Conservation (phyloP, 2,113 vertebrate genomes). For the Aix galericulata region DNA sequence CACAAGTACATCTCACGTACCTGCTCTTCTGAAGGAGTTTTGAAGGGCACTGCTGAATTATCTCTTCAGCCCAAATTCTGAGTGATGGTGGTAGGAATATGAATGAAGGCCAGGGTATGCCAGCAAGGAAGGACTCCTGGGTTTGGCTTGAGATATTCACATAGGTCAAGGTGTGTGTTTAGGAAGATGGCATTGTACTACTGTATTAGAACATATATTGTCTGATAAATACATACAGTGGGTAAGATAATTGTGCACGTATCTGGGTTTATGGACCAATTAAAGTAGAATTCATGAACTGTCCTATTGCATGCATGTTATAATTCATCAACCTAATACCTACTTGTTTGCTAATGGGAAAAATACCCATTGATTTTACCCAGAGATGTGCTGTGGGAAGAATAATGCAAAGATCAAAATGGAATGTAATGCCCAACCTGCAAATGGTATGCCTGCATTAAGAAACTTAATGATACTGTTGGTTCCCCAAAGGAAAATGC, state of each 20-base stretch:
- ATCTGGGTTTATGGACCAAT: background rate
- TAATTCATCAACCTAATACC: background rate
- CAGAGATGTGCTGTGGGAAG: background rate
- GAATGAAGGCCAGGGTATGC: no score
- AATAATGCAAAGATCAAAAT: background rate
- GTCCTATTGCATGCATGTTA: background rate
- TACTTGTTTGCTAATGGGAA: background rate
- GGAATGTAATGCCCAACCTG: background rate
- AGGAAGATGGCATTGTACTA: background rate
- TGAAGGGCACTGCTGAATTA: fast-evolving
- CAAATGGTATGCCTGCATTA: fast-evolving
- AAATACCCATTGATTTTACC: background rate
- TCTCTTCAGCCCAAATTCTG: background rate
- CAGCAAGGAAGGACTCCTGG: background rate
- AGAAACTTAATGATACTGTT: background rate
- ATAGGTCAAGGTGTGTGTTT: background rate
- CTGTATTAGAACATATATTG: background rate
- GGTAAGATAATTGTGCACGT: background rate
- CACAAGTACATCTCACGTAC: no score
- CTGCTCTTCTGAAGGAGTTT: background rate
- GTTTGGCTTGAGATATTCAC: background rate
- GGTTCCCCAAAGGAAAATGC: background rate
- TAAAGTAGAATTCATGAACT: background rate
- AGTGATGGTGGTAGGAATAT: background rate
- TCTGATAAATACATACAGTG: background rate